Evolutionary conservation across 2,888 invertebrate species (phyloP).

Genomic region (Amphipoea oculea): DNA sequence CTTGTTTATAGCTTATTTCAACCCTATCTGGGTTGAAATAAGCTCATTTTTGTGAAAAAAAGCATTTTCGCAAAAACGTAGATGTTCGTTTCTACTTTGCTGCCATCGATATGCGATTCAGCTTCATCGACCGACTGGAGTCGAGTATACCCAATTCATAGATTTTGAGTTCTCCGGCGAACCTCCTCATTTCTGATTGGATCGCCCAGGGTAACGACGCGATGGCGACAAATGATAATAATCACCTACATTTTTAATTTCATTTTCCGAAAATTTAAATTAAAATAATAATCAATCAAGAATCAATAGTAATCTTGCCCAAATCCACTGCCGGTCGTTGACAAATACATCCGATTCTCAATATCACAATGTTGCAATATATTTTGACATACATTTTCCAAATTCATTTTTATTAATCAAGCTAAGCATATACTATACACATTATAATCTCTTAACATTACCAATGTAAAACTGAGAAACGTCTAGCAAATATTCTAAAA

Average conservation of each 20-base stretch:
- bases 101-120: too few relatives aligned
- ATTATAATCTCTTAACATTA: conserved; percentile 33
- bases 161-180: not conserved
- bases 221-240: not conserved
- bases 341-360: conserved; percentile 12
- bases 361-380: conserved; percentile 55
- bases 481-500: conserved; percentile 33
- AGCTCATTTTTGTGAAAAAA: too few relatives aligned
- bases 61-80: too few relatives aligned
- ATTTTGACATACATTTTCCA: conserved; percentile 9
- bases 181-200: not conserved
- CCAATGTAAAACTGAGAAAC: conserved; percentile 11
- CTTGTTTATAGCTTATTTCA: too few relatives aligned
- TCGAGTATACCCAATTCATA: not conserved
- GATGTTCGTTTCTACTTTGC: too few relatives aligned
- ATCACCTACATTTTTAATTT: not conserved
- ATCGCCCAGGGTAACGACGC: not conserved
- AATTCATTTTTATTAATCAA: conserved; percentile 32
- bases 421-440: conserved; percentile 43
- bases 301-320: conserved; percentile 3
- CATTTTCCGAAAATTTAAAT: too few relatives aligned
- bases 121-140: too few relatives aligned
- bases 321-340: not conserved
- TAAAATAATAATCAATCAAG: not conserved
- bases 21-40: too few relatives aligned